phyloP scores from a whole-genome alignment of 2,113 vertebrate species.

The Callorhinus ursinus region DNA sequence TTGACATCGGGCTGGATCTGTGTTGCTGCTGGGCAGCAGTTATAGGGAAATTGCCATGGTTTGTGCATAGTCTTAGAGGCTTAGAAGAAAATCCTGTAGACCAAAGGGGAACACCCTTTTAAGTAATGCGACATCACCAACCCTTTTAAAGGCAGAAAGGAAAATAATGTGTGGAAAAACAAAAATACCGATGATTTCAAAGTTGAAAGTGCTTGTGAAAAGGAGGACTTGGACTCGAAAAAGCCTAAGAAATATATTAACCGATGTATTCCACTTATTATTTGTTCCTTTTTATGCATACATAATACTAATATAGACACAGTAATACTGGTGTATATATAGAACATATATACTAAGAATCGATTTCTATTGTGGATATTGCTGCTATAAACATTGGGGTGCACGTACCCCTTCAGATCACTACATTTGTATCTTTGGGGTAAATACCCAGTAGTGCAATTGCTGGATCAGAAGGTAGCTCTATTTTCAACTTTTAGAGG shows the following conservation, averaged over 20 bases:
- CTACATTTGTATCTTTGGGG: no score
- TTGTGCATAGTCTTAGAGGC: background rate
- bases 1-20: background rate
- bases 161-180: background rate
- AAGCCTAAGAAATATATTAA: background rate
- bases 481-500: no score
- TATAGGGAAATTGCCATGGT: background rate
- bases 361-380: background rate
- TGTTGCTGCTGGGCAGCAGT: background rate
- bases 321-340: background rate
- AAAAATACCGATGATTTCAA: background rate
- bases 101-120: background rate
- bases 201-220: background rate
- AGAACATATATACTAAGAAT: background rate
- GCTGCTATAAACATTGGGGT: no score
- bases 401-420: no score
- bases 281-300: background rate
- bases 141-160: background rate
- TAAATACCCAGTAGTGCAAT: no score
- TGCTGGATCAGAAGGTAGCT: no score
- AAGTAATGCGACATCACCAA: background rate
- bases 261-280: background rate
- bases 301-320: background rate
- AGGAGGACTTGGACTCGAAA: background rate
- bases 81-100: background rate